Conservation (phyloP, 2,888 invertebrate species). For the Agrotis puta region DNA sequence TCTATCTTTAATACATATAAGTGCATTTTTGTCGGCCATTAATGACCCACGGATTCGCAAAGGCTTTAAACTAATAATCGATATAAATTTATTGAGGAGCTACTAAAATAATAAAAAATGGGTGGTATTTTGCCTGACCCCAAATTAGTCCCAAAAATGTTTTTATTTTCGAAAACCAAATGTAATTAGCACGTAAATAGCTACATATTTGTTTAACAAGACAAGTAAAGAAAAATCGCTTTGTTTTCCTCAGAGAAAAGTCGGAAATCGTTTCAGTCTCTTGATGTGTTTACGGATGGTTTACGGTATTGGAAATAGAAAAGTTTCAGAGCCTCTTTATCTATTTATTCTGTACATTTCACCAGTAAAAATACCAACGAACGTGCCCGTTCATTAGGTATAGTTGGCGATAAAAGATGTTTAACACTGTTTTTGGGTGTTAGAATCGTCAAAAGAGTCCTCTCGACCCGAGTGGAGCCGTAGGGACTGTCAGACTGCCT, state of each 20-base stretch:
- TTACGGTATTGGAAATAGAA: slow-evolving; percentile 12
- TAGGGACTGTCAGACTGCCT: too few species aligned
- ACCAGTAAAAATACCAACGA: not conserved
- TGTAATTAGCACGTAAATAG: not conserved
- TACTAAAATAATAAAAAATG: too few species aligned
- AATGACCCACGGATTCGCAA: too few species aligned
- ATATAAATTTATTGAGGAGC: too few species aligned
- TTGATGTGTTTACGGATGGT: slow-evolving; percentile 22
- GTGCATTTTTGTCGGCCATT: too few species aligned
- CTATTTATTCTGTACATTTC: not conserved
- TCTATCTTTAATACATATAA: not conserved
- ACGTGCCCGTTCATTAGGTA: not conserved
- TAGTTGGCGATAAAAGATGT: not conserved
- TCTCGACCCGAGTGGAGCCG: too few species aligned
- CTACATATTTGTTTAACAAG: not conserved
- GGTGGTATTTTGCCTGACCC: too few species aligned
- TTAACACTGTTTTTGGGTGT: too few species aligned
- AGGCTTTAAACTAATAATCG: too few species aligned
- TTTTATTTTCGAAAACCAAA: not conserved
- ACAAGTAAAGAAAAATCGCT: not conserved
- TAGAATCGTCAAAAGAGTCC: too few species aligned
- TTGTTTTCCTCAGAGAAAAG: not conserved
- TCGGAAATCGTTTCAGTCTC: slow-evolving; percentile 16
- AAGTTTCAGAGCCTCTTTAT: slow-evolving; percentile 2
- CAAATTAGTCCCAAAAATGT: too few species aligned